Conservation (phyloP, 2,888 invertebrate genomes). For the Amaurobius ferox region DNA sequence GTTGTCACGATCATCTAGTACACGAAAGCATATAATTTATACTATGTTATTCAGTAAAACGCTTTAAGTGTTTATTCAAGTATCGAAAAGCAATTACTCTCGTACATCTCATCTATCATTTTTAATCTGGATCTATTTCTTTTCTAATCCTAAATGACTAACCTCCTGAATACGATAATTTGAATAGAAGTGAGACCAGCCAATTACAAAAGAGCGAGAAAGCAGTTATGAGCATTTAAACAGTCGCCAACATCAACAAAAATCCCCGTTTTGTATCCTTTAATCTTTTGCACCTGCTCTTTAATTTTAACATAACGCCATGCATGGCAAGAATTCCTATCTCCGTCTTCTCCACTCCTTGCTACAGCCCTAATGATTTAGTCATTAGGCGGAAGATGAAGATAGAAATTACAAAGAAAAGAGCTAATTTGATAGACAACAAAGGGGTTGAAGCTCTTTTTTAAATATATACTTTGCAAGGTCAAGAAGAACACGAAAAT, state of each 20-base stretch:
- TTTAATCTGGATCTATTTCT: constrained; percentile 1
- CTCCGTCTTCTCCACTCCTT: constrained; percentile 1
- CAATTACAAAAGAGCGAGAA: constrained; percentile 25
- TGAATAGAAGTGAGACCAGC: constrained; percentile 9
- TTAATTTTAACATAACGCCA: constrained; percentile 24
- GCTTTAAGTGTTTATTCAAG: background rate
- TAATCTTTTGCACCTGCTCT: constrained; percentile 51
- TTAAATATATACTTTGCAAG: constrained; percentile 21
- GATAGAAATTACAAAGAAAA: constrained; percentile 32
- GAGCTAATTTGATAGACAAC: constrained; percentile 27
- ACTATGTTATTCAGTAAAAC: background rate
- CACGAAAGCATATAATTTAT: background rate
- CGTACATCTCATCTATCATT: background rate
- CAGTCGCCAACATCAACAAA: background rate
- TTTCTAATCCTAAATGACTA: background rate
- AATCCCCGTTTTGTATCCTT: constrained; percentile 20
- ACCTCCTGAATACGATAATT: background rate
- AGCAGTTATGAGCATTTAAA: no score
- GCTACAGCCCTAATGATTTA: constrained; percentile 26
- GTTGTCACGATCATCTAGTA: background rate
- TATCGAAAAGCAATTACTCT: background rate
- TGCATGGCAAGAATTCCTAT: constrained; percentile 3
- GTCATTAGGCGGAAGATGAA: constrained; percentile 35
- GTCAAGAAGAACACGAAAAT: constrained; percentile 34
- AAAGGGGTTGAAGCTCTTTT: constrained; percentile 25